Evolutionary conservation across 2,113 vertebrate genomes (phyloP).

Genomic region (Labrus mixtus): DNA sequence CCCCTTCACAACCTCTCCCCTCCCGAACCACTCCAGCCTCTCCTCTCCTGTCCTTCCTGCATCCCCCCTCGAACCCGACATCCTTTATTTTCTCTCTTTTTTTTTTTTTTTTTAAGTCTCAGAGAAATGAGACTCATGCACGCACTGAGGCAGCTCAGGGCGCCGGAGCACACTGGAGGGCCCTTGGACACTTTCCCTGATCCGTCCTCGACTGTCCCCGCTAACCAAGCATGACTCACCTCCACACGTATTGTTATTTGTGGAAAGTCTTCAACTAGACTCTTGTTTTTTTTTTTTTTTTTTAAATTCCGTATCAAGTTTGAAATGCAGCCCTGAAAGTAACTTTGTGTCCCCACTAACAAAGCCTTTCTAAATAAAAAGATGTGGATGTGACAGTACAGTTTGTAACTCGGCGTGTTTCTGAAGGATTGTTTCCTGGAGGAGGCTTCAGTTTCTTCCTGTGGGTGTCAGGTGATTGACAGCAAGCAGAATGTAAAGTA

Average conservation of each 20-base stretch:
- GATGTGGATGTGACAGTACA: slow-evolving; percentile 62
- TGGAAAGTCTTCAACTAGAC: neutral
- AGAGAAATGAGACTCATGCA: slow-evolving; percentile 56
- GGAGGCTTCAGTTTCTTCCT: slow-evolving; percentile 63
- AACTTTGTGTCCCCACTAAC: slow-evolving; percentile 43
- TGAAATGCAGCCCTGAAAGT: slow-evolving; percentile 30
- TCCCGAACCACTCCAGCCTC: slow-evolving; percentile 12
- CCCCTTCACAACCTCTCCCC: slow-evolving; percentile 14
- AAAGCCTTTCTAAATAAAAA: slow-evolving; percentile 56
- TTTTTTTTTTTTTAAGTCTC: slow-evolving; percentile 4
- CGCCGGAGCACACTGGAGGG: slow-evolving; percentile 45
- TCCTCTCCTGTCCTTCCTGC: slow-evolving; percentile 24
- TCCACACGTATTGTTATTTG: neutral
- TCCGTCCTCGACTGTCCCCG: slow-evolving; percentile 35
- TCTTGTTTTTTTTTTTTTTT: neutral
- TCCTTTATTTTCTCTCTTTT: slow-evolving; percentile 29
- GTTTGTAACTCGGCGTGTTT: slow-evolving; percentile 69
- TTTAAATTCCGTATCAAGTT: neutral
- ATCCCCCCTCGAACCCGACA: slow-evolving; percentile 15
- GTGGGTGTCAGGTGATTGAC: slow-evolving; percentile 75
- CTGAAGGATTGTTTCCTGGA: slow-evolving; percentile 62
- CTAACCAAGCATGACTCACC: slow-evolving; percentile 31
- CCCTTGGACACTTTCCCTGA: slow-evolving; percentile 47
- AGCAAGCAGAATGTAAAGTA: slow-evolving; percentile 57
- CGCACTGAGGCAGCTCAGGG: slow-evolving; percentile 54